A percentile compares a stretch with the other conserved stretches of the same genome.
These are phyloP conservation scores for Pangasianodon hypophthalmus DNA, from an alignment of 2,113 vertebrate genomes.

Conservation along the genomic window DNA sequence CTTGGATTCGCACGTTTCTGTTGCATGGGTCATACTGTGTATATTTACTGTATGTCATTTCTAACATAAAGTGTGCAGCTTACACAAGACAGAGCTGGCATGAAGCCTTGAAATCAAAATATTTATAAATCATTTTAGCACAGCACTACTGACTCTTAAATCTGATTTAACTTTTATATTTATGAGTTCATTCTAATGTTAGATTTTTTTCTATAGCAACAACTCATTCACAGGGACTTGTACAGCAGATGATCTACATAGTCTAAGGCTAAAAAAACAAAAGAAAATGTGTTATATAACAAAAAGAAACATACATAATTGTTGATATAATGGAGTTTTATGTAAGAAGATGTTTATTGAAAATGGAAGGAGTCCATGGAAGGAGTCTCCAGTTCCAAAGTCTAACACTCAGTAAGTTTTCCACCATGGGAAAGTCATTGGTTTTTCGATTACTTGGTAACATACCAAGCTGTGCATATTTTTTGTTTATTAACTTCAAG, in stretches of 20 bases:
- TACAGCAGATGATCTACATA: not conserved
- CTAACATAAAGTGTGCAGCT: not conserved
- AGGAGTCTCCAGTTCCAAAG: not conserved
- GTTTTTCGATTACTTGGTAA: not conserved
- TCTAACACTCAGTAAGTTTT: too few relatives aligned
- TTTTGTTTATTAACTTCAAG: not conserved
- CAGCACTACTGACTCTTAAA: not conserved
- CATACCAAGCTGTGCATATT: not conserved
- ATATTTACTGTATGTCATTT: not conserved
- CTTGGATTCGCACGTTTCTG: not conserved
- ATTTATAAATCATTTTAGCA: not conserved
- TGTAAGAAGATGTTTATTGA: too few relatives aligned
- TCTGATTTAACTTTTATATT: not conserved
- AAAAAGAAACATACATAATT: not conserved
- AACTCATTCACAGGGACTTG: not conserved
- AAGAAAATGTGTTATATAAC: not conserved
- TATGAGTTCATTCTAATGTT: not conserved
- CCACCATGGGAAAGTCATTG: not conserved
- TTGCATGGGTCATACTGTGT: not conserved
- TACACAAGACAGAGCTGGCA: not conserved
- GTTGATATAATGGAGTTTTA: too few relatives aligned
- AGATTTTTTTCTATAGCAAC: not conserved
- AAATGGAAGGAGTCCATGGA: not conserved
- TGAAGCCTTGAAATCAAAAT: too few relatives aligned
- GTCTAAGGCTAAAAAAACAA: not conserved